Conservation (phyloP, 2,888 invertebrate genomes). For the Tillus elongatus region DNA sequence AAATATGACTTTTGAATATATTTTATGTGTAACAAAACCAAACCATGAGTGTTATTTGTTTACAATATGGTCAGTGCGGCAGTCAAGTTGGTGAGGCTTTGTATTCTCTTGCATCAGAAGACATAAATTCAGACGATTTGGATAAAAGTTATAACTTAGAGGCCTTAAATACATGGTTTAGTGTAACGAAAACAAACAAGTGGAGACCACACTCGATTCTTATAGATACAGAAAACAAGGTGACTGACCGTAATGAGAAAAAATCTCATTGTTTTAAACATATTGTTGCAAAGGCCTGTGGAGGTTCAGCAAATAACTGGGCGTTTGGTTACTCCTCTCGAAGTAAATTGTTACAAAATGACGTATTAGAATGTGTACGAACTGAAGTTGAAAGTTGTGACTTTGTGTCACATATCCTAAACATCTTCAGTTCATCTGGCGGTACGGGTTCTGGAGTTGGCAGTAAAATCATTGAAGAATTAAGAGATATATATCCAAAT, state of each 20-base stretch:
- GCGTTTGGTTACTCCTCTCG: slow-evolving; percentile 44
- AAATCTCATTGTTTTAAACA: slow-evolving; percentile 40
- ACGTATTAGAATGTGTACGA: slow-evolving; percentile 37
- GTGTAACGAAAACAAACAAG: slow-evolving; percentile 31
- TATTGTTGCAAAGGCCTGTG: slow-evolving; percentile 38
- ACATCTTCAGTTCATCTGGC: slow-evolving; percentile 44
- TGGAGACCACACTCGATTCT: slow-evolving; percentile 42
- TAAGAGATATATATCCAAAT: slow-evolving; percentile 42
- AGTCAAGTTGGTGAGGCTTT: slow-evolving; percentile 46
- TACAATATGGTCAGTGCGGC: slow-evolving; percentile 49
- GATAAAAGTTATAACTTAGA: slow-evolving; percentile 35
- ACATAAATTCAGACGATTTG: slow-evolving; percentile 29
- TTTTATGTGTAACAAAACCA: too few relatives aligned
- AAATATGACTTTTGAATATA: too few relatives aligned
- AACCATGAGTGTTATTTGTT: slow-evolving; percentile 38
- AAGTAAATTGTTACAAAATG: slow-evolving; percentile 35
- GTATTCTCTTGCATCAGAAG: slow-evolving; percentile 39
- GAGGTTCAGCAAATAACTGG: slow-evolving; percentile 49
- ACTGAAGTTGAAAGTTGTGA: slow-evolving; percentile 42
- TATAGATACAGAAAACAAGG: slow-evolving; percentile 46
- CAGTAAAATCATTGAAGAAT: slow-evolving; percentile 38
- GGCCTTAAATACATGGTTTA: slow-evolving; percentile 42
- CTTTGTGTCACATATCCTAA: slow-evolving; percentile 40
- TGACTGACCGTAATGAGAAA: slow-evolving; percentile 28
- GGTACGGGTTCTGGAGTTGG: slow-evolving; percentile 50